phyloP scores from a whole-genome alignment of 2,113 vertebrate genomes.

The Callocephalon fimbriatum region DNA sequence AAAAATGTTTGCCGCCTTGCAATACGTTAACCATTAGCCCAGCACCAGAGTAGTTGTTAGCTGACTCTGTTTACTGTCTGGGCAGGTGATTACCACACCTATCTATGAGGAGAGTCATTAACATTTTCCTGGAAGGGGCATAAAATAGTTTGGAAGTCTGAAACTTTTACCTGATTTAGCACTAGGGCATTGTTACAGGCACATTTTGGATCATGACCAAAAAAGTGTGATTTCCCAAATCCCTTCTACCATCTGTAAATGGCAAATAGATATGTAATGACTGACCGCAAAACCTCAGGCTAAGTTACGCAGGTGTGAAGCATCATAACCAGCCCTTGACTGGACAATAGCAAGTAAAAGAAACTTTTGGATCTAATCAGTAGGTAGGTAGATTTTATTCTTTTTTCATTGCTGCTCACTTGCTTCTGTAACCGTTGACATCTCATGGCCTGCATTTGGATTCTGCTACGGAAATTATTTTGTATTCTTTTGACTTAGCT shows the following conservation, averaged over 20 bases:
- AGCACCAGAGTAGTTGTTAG: neutral
- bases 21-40: neutral
- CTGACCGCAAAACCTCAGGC: neutral
- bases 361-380: neutral
- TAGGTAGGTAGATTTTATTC: neutral
- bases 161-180: neutral
- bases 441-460: neutral
- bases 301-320: neutral
- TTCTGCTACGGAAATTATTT: neutral
- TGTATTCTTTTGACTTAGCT: neutral
- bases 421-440: neutral
- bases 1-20: neutral
- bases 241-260: neutral
- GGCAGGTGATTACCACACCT: constrained; percentile 1
- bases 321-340: neutral
- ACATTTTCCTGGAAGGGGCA: neutral
- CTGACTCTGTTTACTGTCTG: constrained; percentile 26
- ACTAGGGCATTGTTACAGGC: neutral
- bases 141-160: neutral
- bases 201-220: neutral
- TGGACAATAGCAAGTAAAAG: neutral
- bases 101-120: neutral
- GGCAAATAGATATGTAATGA: neutral
- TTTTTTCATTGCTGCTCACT: neutral
- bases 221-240: rapidly evolving